phyloP scores from a whole-genome alignment of 2,888 invertebrate species.

The Eupithecia abbreviata region DNA sequence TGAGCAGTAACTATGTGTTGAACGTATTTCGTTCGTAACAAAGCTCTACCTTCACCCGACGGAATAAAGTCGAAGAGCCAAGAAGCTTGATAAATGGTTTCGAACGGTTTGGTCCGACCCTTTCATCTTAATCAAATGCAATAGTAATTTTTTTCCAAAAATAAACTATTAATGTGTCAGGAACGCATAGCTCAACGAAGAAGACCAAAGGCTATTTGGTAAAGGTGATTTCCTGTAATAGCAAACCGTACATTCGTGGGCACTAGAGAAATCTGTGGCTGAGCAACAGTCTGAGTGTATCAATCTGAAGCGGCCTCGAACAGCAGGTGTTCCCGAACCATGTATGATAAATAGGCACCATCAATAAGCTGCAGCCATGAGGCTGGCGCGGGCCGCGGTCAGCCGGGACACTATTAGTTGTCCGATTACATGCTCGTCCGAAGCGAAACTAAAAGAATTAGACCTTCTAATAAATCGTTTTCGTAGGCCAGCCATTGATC shows the following conservation, averaged over 20 bases:
- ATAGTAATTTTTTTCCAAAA: not conserved
- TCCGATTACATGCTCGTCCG: conserved; percentile 48
- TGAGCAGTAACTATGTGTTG: not conserved
- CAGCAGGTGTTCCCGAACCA: conserved; percentile 80
- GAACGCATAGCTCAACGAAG: conserved; percentile 24
- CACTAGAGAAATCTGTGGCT: not conserved
- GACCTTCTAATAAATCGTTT: conserved; percentile 25
- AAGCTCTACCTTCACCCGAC: not conserved
- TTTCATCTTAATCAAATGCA: conserved; percentile 6
- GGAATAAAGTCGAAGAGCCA: not conserved
- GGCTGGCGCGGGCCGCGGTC: conserved; percentile 59
- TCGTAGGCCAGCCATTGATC: conserved; percentile 4
- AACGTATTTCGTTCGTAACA: not conserved
- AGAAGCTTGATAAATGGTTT: not conserved
- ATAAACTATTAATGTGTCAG: conserved; percentile 38
- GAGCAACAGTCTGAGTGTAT: conserved; percentile 47
- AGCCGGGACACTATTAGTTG: conserved; percentile 53
- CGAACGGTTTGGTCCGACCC: conserved; percentile 19
- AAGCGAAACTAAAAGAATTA: conserved; percentile 45
- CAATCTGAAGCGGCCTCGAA: conserved; percentile 71
- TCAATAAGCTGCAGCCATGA: conserved; percentile 62
- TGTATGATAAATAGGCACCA: conserved; percentile 78
- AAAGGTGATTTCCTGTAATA: conserved; percentile 29
- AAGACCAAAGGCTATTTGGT: not conserved
- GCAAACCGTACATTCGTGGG: conserved; percentile 47